Conservation (phyloP, 2,888 invertebrate species). For the Eulithis prunata region DNA sequence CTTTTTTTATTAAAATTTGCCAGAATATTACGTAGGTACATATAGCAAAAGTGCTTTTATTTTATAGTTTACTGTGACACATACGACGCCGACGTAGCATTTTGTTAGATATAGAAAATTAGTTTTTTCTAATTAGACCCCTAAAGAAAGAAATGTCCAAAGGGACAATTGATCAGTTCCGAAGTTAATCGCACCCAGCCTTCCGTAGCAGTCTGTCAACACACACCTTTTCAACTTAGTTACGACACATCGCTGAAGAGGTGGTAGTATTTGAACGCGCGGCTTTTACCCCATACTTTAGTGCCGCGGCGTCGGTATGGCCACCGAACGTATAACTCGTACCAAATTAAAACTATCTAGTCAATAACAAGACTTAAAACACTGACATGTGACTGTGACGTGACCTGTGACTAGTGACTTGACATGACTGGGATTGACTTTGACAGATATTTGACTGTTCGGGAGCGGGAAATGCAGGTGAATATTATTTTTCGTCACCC, state of each 20-base stretch:
- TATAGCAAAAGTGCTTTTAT: too few species aligned
- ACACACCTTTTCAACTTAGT: constrained; percentile 48
- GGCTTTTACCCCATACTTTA: constrained; percentile 55
- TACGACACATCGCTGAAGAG: constrained; percentile 59
- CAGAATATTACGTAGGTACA: too few species aligned
- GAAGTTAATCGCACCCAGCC: constrained; percentile 48
- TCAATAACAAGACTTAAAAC: constrained; percentile 51
- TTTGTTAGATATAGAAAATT: too few species aligned
- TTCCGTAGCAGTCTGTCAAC: constrained; percentile 59
- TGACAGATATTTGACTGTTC: constrained; percentile 52
- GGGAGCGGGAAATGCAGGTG: constrained; percentile 46
- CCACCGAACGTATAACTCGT: constrained; percentile 62
- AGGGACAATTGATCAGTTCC: constrained; percentile 52
- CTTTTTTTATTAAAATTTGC: too few species aligned
- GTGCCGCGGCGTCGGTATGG: constrained; percentile 72
- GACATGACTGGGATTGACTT: constrained; percentile 49
- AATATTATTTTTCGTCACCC: constrained; percentile 36
- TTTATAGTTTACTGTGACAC: too few species aligned
- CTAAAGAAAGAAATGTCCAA: constrained; percentile 20
- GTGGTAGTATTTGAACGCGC: constrained; percentile 75
- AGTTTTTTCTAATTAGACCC: background rate
- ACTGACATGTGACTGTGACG: constrained; percentile 45
- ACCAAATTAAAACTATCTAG: constrained; percentile 67
- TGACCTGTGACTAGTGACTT: constrained; percentile 49
- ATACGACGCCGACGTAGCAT: too few species aligned